Evolutionary conservation across 2,888 invertebrate species (phyloP).

Genomic region (Dichetophora obliterata): DNA sequence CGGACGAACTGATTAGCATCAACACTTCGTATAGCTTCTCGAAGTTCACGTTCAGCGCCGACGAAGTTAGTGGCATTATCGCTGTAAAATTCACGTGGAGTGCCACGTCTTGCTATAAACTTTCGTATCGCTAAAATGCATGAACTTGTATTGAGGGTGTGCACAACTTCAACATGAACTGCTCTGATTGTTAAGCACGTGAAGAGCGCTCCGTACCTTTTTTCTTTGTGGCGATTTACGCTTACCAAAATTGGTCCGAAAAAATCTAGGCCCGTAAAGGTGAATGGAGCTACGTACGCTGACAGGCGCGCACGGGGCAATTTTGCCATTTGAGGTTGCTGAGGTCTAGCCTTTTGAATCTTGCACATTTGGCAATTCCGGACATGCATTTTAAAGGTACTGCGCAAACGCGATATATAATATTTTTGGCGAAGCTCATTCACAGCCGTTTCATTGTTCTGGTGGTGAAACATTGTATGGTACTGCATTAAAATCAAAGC

Average conservation of each 20-base stretch:
- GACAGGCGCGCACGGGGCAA: slow-evolving; percentile 29
- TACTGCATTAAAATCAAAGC: neutral
- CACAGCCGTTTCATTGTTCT: slow-evolving; percentile 34
- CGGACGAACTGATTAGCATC: slow-evolving; percentile 17
- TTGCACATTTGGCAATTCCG: slow-evolving; percentile 40
- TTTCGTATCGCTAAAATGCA: slow-evolving; percentile 17
- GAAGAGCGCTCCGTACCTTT: slow-evolving; percentile 43
- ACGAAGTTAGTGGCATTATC: slow-evolving; percentile 37
- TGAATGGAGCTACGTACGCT: slow-evolving; percentile 40
- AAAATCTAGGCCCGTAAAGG: slow-evolving; percentile 47
- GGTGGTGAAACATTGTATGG: neutral
- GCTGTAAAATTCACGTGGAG: slow-evolving; percentile 12
- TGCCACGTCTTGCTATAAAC: slow-evolving; percentile 44
- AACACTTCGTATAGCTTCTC: slow-evolving; percentile 10
- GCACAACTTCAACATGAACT: slow-evolving; percentile 44
- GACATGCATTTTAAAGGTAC: no score
- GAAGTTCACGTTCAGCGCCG: slow-evolving; percentile 30
- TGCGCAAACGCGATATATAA: neutral
- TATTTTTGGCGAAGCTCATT: slow-evolving; percentile 26
- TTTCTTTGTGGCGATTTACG: slow-evolving; percentile 37
- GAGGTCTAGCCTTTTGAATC: slow-evolving; percentile 24
- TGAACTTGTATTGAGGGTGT: slow-evolving; percentile 39
- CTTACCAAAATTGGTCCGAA: slow-evolving; percentile 42
- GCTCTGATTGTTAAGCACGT: slow-evolving; percentile 45
- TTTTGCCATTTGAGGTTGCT: slow-evolving; percentile 43